Conservation (phyloP, 2,888 invertebrate genomes). For the Fragum fragum region DNA sequence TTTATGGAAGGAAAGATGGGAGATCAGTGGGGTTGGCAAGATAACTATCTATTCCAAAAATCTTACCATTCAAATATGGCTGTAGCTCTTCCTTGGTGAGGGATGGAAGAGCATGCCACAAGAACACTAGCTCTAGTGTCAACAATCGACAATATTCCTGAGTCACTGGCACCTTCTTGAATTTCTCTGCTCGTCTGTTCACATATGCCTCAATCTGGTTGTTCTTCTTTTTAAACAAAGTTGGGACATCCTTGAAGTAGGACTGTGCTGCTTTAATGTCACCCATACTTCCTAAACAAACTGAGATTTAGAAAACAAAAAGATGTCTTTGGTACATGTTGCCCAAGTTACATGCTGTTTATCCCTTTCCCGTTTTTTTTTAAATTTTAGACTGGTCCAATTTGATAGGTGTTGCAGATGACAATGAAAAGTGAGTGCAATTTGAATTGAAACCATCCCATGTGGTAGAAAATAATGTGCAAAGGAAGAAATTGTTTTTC, state of each 20-base stretch:
- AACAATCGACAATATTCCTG: slow-evolving; percentile 89
- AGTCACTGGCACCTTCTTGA: slow-evolving; percentile 83
- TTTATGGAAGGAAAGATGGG: too few relatives aligned
- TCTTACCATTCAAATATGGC: slow-evolving; percentile 80
- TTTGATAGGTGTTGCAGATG: too few relatives aligned
- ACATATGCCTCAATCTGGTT: slow-evolving; percentile 88
- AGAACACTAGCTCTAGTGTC: slow-evolving; percentile 90
- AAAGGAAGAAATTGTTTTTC: too few relatives aligned
- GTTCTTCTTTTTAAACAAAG: slow-evolving; percentile 85
- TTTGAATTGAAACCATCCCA: too few relatives aligned
- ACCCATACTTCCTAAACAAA: slow-evolving; percentile 88
- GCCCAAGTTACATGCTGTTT: too few relatives aligned
- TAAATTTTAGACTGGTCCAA: too few relatives aligned
- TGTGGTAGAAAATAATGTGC: too few relatives aligned
- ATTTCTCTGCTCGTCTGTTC: slow-evolving; percentile 83
- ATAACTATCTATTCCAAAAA: too few relatives aligned
- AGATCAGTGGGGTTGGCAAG: too few relatives aligned
- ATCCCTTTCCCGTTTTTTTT: too few relatives aligned
- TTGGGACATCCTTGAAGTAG: slow-evolving; percentile 86
- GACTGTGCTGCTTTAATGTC: slow-evolving; percentile 86
- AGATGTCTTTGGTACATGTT: too few relatives aligned
- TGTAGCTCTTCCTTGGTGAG: slow-evolving; percentile 77
- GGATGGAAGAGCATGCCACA: slow-evolving; percentile 90
- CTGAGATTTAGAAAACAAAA: slow-evolving; percentile 80
- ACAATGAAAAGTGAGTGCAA: too few relatives aligned